Evolutionary conservation across 2,797 vertebrate genomes (phyloP).

Genomic region (Molossus molossus): DNA sequence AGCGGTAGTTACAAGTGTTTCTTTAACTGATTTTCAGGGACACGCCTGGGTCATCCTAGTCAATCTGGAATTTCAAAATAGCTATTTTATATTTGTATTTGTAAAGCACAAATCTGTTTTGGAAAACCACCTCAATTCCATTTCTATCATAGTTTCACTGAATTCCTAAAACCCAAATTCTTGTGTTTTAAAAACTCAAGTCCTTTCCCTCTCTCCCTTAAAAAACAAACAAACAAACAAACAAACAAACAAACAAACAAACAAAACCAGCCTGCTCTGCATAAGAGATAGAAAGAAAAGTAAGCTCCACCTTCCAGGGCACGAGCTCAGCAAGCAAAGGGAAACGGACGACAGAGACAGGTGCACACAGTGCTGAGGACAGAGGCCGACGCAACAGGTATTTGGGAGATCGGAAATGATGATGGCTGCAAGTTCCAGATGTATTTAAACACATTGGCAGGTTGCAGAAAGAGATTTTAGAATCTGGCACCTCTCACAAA

Average conservation of each 20-base stretch:
- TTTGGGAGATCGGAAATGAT: background rate
- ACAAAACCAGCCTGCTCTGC: background rate
- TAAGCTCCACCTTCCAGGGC: background rate
- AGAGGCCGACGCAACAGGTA: accelerated
- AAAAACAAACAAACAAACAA: background rate
- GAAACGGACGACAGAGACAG: background rate
- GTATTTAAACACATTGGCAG: background rate
- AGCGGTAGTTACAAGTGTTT: background rate
- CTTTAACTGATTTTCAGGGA: background rate
- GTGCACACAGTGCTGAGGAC: background rate
- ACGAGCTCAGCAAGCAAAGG: background rate
- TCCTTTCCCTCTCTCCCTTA: background rate
- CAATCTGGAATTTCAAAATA: conserved; percentile 5
- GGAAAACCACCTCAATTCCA: background rate
- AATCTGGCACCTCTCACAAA: background rate
- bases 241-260: background rate
- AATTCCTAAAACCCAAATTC: background rate
- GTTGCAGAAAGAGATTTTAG: background rate
- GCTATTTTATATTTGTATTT: background rate
- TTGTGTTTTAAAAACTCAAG: background rate
- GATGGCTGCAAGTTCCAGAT: background rate
- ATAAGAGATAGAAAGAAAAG: background rate
- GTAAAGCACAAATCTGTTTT: background rate
- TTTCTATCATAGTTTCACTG: background rate
- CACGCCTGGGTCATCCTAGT: background rate